Base-by-base conservation (phyloP, 2,888 invertebrate species). In the Molanna angustata region DNA sequence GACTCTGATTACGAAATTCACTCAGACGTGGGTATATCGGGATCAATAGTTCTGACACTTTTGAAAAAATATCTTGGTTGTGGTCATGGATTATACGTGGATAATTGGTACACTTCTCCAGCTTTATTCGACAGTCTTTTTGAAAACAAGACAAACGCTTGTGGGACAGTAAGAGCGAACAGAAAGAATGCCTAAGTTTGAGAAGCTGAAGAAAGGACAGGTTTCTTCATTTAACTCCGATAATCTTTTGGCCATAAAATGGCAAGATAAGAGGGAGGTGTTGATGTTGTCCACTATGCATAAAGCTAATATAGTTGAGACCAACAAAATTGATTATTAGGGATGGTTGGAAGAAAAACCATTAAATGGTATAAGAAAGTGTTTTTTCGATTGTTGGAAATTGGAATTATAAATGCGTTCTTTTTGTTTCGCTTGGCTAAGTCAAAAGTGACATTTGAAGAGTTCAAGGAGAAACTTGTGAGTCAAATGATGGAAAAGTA, bases 21-120 rank as follows among this genome's bases (percentile, higher is more conserved):
- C 3, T 16, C 14, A 18, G 14, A 41, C 7, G 3, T 41, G 20
- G 41, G 41, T 2, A 41, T 41, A 6, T 41, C 41, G 2, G 41
- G 41, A 4, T 41, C n/a, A n/a, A n/a, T n/a, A n/a, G n/a, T n/a
- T n/a, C n/a, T n/a, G n/a, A n/a, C n/a, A n/a, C n/a, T n/a, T n/a
- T n/a, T n/a, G n/a, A n/a, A n/a, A n/a, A n/a, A n/a, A n/a, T n/a
- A n/a, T n/a, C n/a, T n/a, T n/a, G n/a, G n/a, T n/a, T n/a, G n/a
- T n/a, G n/a, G n/a, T n/a, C n/a, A n/a, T n/a, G n/a, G n/a, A n/a
- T n/a, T n/a, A n/a, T n/a, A n/a, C n/a, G n/a, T 48, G 1, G 50
- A 43, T 22, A 50, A 50, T 7, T 50, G 43, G 43, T 50, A 50
- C 19, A 50, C 50, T 21, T 32, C 20, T 7, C 50, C 50, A 13